Evolutionary conservation across 2,113 vertebrate species (phyloP).

Genomic region (Corythornis vintsioides): DNA sequence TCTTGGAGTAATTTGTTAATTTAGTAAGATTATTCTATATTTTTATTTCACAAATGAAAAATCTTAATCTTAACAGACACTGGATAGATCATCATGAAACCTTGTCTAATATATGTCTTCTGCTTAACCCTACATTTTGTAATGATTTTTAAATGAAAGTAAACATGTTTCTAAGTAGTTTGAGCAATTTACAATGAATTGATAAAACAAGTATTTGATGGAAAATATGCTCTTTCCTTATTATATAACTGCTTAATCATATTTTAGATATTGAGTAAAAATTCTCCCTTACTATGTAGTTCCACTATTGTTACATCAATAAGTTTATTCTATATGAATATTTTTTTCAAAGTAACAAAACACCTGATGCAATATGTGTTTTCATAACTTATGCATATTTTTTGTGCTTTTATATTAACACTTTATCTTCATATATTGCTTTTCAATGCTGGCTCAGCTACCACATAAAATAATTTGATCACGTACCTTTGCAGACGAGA

Average conservation of each 20-base stretch:
- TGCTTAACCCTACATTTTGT: not conserved
- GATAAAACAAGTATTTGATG: slow-evolving; percentile 1
- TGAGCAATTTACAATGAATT: slow-evolving; percentile 20
- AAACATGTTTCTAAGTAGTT: not conserved
- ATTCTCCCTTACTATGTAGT: not conserved
- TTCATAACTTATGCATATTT: not conserved
- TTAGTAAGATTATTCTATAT: not conserved
- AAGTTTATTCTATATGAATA: not conserved
- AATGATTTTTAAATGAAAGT: not conserved
- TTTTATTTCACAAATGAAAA: not conserved
- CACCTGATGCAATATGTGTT: not conserved
- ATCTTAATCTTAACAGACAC: not conserved
- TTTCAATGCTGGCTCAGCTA: not conserved
- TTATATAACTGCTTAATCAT: slow-evolving; percentile 3
- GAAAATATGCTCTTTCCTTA: not conserved
- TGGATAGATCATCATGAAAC: not conserved
- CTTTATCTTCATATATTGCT: not conserved
- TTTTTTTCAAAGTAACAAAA: not conserved
- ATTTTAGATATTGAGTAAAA: not conserved
- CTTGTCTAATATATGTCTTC: not conserved
- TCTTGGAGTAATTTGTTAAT: not conserved
- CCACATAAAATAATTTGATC: not conserved
- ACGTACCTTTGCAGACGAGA: not conserved
- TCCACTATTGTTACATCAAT: not conserved
- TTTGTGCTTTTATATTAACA: not conserved